Percentiles rank a stretch among this genome's conserved stretches.
Conservation (phyloP, 2,113 vertebrate genomes). For the Perca fluviatilis region DNA sequence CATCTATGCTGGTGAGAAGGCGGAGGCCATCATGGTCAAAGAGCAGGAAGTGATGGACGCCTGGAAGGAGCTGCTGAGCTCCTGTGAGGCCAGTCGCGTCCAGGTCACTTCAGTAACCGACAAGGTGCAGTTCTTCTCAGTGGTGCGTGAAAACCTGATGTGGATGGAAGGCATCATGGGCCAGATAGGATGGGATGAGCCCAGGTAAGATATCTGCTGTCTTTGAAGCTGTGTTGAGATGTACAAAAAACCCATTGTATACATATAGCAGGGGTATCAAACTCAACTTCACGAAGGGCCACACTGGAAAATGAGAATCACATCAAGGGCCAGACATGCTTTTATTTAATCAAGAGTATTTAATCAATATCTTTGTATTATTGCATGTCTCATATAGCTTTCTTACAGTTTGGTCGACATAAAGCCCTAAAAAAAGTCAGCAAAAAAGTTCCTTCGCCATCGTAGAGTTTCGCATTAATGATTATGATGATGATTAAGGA, state of each 20-base stretch:
- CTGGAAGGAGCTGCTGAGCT: slow-evolving; percentile 90
- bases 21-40: slow-evolving; percentile 90
- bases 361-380: too few species aligned
- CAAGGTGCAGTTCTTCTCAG: slow-evolving; percentile 94
- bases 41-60: slow-evolving; percentile 90
- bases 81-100: slow-evolving; percentile 89
- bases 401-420: too few species aligned
- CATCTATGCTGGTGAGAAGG: slow-evolving; percentile 94
- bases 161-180: slow-evolving; percentile 96
- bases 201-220: slow-evolving; percentile 80
- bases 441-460: too few species aligned
- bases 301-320: too few species aligned
- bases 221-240: background rate
- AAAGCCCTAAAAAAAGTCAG: too few species aligned
- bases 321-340: too few species aligned
- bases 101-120: slow-evolving; percentile 92
- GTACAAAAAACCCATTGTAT: background rate
- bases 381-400: too few species aligned
- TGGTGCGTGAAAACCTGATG: slow-evolving; percentile 92
- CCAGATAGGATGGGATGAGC: slow-evolving; percentile 91
- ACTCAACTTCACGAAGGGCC: too few species aligned
- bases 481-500: too few species aligned
- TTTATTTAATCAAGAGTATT: too few species aligned
- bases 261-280: too few species aligned
- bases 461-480: too few species aligned